Conservation (phyloP, 2,888 invertebrate genomes). For the Pegoplata infirma region DNA sequence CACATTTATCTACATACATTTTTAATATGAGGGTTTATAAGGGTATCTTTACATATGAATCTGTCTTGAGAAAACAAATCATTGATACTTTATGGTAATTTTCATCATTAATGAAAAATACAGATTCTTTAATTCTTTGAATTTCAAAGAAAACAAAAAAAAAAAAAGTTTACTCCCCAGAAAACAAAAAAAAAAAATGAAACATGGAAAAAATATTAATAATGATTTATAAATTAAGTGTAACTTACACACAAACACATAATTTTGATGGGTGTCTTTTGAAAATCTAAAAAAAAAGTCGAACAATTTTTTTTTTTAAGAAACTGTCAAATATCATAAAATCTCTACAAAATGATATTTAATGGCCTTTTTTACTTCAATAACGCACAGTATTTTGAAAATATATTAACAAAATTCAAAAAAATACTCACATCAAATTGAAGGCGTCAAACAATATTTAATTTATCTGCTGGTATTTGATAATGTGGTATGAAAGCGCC, state of each 20-base stretch:
- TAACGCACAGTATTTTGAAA: neutral
- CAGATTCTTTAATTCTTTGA: conserved; percentile 22
- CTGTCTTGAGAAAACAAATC: neutral
- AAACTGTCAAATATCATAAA: conserved; percentile 51
- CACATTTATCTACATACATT: neutral
- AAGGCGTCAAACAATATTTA: too few species aligned
- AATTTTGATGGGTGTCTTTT: conserved; percentile 32
- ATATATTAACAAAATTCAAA: too few species aligned
- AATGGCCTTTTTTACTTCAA: conserved; percentile 6
- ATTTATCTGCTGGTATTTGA: too few species aligned
- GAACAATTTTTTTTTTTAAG: conserved; percentile 12
- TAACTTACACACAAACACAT: conserved; percentile 4
- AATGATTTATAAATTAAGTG: conserved; percentile 39
- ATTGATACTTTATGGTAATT: conserved; percentile 32
- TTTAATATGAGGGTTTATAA: neutral
- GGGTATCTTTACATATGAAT: conserved; percentile 22
- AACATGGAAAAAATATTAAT: conserved; percentile 6
- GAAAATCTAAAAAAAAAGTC: conserved; percentile 9
- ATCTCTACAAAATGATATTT: conserved; percentile 47
- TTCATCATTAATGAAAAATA: conserved; percentile 30
- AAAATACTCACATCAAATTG: too few species aligned
- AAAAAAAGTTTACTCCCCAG: conserved; percentile 21
- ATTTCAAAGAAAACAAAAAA: conserved; percentile 7
- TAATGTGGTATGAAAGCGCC: too few species aligned
- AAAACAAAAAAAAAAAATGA: neutral